Conservation (phyloP, 2,113 vertebrate genomes). For the Phyllopteryx taeniolatus region DNA sequence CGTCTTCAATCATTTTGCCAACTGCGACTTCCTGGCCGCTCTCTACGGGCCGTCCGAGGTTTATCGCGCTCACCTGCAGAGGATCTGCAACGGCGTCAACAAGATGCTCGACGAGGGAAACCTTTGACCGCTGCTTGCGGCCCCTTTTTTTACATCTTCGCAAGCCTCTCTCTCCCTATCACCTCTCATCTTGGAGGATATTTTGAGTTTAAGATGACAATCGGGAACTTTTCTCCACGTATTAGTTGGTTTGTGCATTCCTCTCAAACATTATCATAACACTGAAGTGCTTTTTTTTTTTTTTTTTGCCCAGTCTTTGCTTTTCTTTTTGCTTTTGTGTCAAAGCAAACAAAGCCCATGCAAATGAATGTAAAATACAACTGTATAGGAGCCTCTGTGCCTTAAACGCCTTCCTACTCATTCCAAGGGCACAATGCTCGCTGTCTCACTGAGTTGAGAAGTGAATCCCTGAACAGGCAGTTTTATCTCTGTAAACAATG, state of each 20-base stretch:
- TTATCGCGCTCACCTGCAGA: conserved; percentile 80
- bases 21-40: conserved; percentile 86
- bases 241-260: conserved; percentile 35
- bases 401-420: conserved; percentile 34
- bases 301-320: conserved; percentile 47
- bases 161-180: background rate
- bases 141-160: too few species aligned
- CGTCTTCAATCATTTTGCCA: conserved; percentile 88
- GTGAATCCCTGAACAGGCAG: conserved; percentile 46
- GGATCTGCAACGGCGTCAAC: conserved; percentile 86
- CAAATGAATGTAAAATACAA: conserved; percentile 56
- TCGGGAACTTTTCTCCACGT: conserved; percentile 36
- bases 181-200: conserved; percentile 5
- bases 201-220: conserved; percentile 31
- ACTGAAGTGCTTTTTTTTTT: conserved; percentile 25
- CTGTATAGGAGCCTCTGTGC: conserved; percentile 39
- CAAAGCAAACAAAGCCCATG: conserved; percentile 28
- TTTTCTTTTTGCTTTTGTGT: conserved; percentile 20
- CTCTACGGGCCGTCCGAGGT: conserved; percentile 85
- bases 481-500: conserved; percentile 29
- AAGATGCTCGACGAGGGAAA: conserved; percentile 88
- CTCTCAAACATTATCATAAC: conserved; percentile 45
- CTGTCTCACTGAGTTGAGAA: conserved; percentile 33
- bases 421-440: conserved; percentile 31
- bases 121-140: conserved; percentile 73